Base-by-base conservation (phyloP, 1,140 invertebrate genomes). In the Bombyx mandarina region DNA sequence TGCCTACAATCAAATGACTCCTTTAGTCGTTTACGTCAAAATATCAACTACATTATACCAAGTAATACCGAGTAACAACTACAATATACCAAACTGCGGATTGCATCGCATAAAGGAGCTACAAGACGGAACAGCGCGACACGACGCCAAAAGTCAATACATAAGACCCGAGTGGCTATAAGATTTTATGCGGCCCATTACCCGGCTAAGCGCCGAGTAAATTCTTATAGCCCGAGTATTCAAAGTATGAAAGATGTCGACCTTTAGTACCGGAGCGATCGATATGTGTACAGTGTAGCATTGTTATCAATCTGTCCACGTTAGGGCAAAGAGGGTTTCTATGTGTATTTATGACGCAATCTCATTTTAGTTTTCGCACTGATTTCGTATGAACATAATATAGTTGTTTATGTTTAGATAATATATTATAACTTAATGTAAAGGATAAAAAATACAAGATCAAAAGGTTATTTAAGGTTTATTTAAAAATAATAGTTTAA, bases 181-280 rank as follows among this genome's bases (percentile, higher is more conserved):
- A 67, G 56, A 61, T 67, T 67, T 67, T 67, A 67, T 67, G 65
- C 47, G 57, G 8, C 26, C 56, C 61, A 61, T 67, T 63, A 63
- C 61, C 51, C 56, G 42, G 60, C 47, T 67, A 63, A 67, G 61
- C 56, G 61, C 18, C 59, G 53, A 59, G 61, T 67, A 67, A 67
- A 61, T 63, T 61, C 65, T 67, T 67, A 67, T 63, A 67, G 63
- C 65, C 52, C 54, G 54, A 45, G 56, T 61, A 63, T 67, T 67
- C 65, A 67, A 67, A 67, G 63, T 67, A 67, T 67, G 65, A 67
- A 67, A 63, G 61, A 61, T 56, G 52, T 48, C 52, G 52, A 46
- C 45, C 62, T 51, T 57, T 54, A 43, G 46, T 8, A 12, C n/a
- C 45, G 45, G 6, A 46, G n/a, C 8, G 45, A 2, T 8, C 12